Percentiles rank a stretch among this genome's conserved stretches.
Evolutionary conservation across 2,888 invertebrate genomes (phyloP).

Genomic region (Tyria jacobaeae): DNA sequence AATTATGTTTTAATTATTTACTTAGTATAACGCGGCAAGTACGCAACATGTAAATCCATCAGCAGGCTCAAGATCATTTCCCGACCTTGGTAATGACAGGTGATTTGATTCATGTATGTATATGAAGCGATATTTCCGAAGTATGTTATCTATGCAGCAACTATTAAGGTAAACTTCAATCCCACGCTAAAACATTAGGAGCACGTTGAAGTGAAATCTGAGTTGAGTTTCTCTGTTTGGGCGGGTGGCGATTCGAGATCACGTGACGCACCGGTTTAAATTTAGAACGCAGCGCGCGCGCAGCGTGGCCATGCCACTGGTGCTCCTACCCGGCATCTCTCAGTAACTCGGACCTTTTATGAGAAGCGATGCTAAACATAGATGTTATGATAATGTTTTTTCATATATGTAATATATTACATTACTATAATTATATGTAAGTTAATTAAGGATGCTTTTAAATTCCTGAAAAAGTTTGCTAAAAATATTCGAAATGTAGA

Average conservation of each 20-base stretch:
- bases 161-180: slow-evolving; percentile 39
- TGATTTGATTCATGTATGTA: slow-evolving; percentile 54
- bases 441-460: slow-evolving; percentile 13
- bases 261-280: slow-evolving; percentile 80
- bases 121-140: slow-evolving; percentile 43
- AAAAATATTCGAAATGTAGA: background rate
- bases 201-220: slow-evolving; percentile 78
- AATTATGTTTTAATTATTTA: slow-evolving; percentile 20
- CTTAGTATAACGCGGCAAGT: slow-evolving; percentile 23
- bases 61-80: slow-evolving; percentile 63
- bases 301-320: slow-evolving; percentile 70
- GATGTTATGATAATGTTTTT: slow-evolving; percentile 64
- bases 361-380: slow-evolving; percentile 81
- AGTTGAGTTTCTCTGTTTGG: slow-evolving; percentile 86
- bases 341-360: slow-evolving; percentile 82
- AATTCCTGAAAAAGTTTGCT: slow-evolving; percentile 5
- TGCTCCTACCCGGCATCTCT: slow-evolving; percentile 68
- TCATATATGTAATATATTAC: slow-evolving; percentile 56
- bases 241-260: slow-evolving; percentile 80
- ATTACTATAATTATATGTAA: slow-evolving; percentile 16
- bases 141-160: slow-evolving; percentile 31
- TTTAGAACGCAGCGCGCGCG: slow-evolving; percentile 81
- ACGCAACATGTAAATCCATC: slow-evolving; percentile 41
- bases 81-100: slow-evolving; percentile 76
- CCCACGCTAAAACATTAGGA: slow-evolving; percentile 60